Evolutionary conservation across 2,797 vertebrate species (phyloP), one percentile per base, ranked within the genome.

Genomic region (Pagetopsis macropterus): DNA sequence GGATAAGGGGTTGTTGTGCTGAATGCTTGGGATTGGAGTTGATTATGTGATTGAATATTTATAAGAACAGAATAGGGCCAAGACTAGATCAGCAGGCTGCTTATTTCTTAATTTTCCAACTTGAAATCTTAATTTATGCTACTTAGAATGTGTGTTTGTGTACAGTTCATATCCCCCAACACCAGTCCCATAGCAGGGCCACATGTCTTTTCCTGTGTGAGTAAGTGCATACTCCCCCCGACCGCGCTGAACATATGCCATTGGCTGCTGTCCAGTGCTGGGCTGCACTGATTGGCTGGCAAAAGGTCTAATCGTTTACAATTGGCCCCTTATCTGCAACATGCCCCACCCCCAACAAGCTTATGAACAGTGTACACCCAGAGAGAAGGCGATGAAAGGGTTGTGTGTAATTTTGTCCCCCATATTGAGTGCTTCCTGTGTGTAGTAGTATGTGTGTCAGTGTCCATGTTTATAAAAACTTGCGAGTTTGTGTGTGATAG

Each of bases 341-440:
- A 89, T 84, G 89, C 89, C 89, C 89, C 84, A 77, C 72, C 65
- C 60, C 75, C 71, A 31, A 62, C 59, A 88, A 74, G 91, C 88
- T 67, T 76, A 77, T 85, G 89, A 88, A 88, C 86, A 91, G 85
- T 92, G 84, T 88, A 87, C 86, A 84, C 75, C 87, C 66, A 75
- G 65, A 81, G 75, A 94, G 90, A 89, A 89, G 90, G 93, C 87
- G 92, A 95, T 95, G 95, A 92, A 95, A 96, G 94, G 94, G 95
- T 92, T 91, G 93, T 93, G 78, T 91, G 75, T 79, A 84, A 90
- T 87, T 90, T 80, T 86, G 74, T 70, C 73, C 76, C 74, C 66
- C 51, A 5, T 78, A 77, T 76, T 46, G 49, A 75, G 58, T 66
- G 73, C 81, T 90, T 87, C 85, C 85, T 87, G 84, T 89, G 75